Evolutionary conservation across 1,140 invertebrate species (phyloP).

Genomic region (Brachystomella parvula): DNA sequence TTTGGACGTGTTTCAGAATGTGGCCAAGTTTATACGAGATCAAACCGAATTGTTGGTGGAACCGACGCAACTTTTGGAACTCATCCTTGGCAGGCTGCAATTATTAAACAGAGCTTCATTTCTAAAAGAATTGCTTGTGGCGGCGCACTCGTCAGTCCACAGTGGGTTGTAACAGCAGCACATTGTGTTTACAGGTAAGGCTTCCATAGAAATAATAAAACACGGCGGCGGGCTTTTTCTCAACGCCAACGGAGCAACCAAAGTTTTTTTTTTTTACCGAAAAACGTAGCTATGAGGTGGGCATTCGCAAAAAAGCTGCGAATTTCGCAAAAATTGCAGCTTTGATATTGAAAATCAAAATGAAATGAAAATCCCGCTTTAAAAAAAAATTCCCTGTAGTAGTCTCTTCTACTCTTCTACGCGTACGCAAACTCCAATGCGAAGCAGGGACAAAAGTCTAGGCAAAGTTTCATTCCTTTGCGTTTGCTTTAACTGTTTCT

Average conservation of each 20-base stretch:
- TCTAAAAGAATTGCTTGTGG: slow-evolving; percentile 84
- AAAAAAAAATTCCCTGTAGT: background rate
- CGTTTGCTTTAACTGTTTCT: background rate
- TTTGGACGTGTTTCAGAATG: slow-evolving; percentile 60
- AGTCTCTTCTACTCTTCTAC: background rate
- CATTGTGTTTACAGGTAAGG: slow-evolving; percentile 39
- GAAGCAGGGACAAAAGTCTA: no score
- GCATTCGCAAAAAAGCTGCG: background rate
- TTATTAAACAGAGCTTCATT: slow-evolving; percentile 83
- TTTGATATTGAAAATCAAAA: no score
- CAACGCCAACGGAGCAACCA: background rate
- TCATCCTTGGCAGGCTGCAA: slow-evolving; percentile 91
- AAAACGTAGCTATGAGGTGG: background rate
- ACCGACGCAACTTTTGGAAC: slow-evolving; percentile 46
- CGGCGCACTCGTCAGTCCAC: slow-evolving; percentile 76
- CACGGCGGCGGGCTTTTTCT: slow-evolving; percentile 62
- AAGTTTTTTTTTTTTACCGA: background rate
- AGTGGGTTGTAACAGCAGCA: slow-evolving; percentile 58
- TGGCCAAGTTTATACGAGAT: slow-evolving; percentile 73
- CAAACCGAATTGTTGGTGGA: slow-evolving; percentile 78
- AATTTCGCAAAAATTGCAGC: no score
- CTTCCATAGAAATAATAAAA: slow-evolving; percentile 60
- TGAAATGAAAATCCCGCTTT: no score
- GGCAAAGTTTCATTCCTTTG: no score
- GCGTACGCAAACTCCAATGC: background rate